Conservation (phyloP, 2,888 invertebrate genomes). For the Galerucella nymphaeae region DNA sequence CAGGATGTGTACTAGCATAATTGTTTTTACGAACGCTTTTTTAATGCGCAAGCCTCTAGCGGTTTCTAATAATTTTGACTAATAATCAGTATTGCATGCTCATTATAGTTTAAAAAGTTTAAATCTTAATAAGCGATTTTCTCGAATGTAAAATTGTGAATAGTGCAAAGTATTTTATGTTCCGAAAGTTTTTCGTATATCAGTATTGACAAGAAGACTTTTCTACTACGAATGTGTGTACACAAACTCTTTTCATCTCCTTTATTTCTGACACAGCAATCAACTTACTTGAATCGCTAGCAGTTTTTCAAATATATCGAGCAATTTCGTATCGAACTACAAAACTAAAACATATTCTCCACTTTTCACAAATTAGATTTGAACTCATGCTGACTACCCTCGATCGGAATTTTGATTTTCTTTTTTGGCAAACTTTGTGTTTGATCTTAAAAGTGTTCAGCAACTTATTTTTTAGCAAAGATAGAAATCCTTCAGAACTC, state of each 20-base stretch:
- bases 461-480: conserved; percentile 41
- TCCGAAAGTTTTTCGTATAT: neutral
- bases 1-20: too few species aligned
- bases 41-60: too few species aligned
- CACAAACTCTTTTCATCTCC: conserved; percentile 5
- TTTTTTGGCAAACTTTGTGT: conserved; percentile 39
- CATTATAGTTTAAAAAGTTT: neutral
- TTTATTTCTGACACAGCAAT: conserved; percentile 20
- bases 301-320: conserved; percentile 30
- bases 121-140: neutral
- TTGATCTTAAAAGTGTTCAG: conserved; percentile 47
- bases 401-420: conserved; percentile 42
- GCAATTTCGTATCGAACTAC: conserved; percentile 29
- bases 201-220: neutral
- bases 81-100: too few species aligned
- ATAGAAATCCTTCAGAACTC: conserved; percentile 45
- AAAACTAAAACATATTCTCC: conserved; percentile 32
- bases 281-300: conserved; percentile 27
- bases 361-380: conserved; percentile 32
- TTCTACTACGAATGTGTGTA: neutral
- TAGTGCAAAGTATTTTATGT: neutral
- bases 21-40: too few species aligned
- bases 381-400: conserved; percentile 39
- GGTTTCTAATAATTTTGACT: too few species aligned
- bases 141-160: neutral